Base-by-base conservation (phyloP, 2,113 vertebrate species). In the Dunckerocampus dactyliophorus region DNA sequence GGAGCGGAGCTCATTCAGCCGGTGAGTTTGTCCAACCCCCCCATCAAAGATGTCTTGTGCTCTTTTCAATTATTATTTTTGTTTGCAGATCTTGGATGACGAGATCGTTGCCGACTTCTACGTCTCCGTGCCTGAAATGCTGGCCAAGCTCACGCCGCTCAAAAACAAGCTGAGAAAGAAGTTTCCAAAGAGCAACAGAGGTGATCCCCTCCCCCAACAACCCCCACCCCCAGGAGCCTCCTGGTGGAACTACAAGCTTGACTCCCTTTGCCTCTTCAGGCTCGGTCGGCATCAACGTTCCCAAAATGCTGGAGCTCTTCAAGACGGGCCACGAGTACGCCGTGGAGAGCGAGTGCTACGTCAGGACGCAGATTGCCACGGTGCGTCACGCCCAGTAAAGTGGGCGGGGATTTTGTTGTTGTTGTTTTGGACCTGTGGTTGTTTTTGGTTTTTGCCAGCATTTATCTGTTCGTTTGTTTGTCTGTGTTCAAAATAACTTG, bases 101-200 rank as follows among this genome's bases (percentile, higher is more conserved):
- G 89, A 95, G 80, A 80, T 98, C 68, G 79, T 89, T 1, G 92
- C 87, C 16, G 96, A 98, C 73, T 95, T 93, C 82, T 99, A 94
- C 10, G 28, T 98, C 4, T 89, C 94, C 2, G 94, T 94, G 57
- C 96, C 95, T 34, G 90, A 89, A 12, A 93, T 98, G 0, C 55
- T 94, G 0, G 47, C 82, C 0, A 95, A 95, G 31, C 59, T 99
- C 1, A 24, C 82, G 3, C 90, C 90, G 0, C 82, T 98, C 62
- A 97, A 88, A 76, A 91, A 76, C 86, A 95, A 94, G 64, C 85
- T 99, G 45, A 91, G 83, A 14, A 88, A 90, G 76, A 95, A 92
- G 76, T 98, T 95, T 66, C 97, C 97, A 2, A 95, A 84, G 76
- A 81, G 59, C 80, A 92, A 63, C 50, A 90, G 77, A 88, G 93